These are phyloP conservation scores for Parthenolecanium corni DNA, from an alignment of 2,888 invertebrate genomes.

Conservation along the genomic window DNA sequence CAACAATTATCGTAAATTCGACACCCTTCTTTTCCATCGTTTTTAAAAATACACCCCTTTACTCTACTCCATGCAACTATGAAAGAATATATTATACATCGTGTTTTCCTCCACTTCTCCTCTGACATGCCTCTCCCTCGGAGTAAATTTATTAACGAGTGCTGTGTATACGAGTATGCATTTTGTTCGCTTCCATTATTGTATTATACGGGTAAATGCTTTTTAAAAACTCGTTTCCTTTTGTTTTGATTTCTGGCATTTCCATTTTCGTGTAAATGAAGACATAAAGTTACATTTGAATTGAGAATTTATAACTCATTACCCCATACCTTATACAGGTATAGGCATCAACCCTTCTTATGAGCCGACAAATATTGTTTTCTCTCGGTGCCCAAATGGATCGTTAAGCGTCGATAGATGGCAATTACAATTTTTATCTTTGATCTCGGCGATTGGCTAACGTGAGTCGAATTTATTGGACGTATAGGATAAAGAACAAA, in stretches of 20 bases:
- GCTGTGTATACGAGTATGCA: background rate
- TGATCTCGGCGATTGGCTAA: background rate
- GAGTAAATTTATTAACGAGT: background rate
- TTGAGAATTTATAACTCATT: background rate
- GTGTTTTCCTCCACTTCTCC: background rate
- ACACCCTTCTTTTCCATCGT: background rate
- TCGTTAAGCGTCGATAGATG: too few relatives aligned
- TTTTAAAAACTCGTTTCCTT: background rate
- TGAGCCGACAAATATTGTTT: too few relatives aligned
- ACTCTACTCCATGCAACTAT: too few relatives aligned
- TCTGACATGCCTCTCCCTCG: conserved; percentile 2
- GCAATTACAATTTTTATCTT: background rate
- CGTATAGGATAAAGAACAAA: too few relatives aligned
- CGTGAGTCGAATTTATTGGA: too few relatives aligned
- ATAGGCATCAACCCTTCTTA: too few relatives aligned
- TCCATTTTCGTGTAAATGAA: background rate
- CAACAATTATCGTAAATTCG: conserved; percentile 13
- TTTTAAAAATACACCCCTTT: background rate
- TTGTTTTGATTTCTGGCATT: background rate
- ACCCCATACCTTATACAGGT: too few relatives aligned
- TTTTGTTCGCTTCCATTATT: background rate
- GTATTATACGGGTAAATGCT: background rate
- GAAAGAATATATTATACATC: background rate
- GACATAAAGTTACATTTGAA: too few relatives aligned
- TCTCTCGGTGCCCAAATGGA: too few relatives aligned